Evolutionary conservation across 2,113 vertebrate genomes (phyloP).

Genomic region (Antechinus stuartii): DNA sequence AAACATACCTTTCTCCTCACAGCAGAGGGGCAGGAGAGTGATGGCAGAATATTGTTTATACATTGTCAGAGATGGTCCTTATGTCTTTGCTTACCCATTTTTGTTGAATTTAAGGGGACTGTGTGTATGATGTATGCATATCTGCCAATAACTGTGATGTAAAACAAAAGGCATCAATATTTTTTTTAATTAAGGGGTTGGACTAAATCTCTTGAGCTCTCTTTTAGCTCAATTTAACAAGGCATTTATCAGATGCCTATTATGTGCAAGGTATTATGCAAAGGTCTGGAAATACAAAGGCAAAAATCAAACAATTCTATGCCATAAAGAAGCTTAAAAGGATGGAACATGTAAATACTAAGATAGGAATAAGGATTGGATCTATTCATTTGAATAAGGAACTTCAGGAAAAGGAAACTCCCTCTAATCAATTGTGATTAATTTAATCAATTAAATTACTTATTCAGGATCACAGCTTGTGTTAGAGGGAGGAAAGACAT

Average conservation of each 20-base stretch:
- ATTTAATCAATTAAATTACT: neutral
- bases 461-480: neutral
- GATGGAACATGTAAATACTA: neutral
- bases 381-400: neutral
- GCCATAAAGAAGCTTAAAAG: neutral
- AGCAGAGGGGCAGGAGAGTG: neutral
- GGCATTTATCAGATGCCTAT: neutral
- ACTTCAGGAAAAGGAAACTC: neutral
- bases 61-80: neutral
- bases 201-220: neutral
- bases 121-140: constrained; percentile 1
- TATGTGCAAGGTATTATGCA: neutral
- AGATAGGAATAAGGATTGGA: neutral
- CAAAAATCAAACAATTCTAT: neutral
- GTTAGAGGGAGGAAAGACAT: neutral
- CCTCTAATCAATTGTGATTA: neutral
- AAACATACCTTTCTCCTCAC: neutral
- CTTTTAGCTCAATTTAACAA: neutral
- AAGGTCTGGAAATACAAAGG: neutral
- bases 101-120: neutral
- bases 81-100: neutral
- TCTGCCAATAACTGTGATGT: neutral
- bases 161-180: neutral
- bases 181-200: neutral
- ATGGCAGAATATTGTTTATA: neutral